phyloP scores from a whole-genome alignment of 2,113 vertebrate species.

The pig (Sus scrofa) region T2T-Sscrofa CM000825.6:69328501-69329000 shows the following conservation, averaged over 20 bases:
- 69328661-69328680: background rate
- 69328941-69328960: conserved; percentile 1
- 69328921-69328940: background rate
- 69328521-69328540: background rate
- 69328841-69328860: background rate
- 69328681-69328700: background rate
- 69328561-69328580: too few relatives aligned
- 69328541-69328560: too few relatives aligned
- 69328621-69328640: too few relatives aligned
- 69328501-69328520: conserved; percentile 20
- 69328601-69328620: too few relatives aligned
- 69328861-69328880: background rate
- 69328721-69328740: background rate
- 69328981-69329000: conserved; percentile 40
- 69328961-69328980: background rate
- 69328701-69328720: background rate
- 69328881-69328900: background rate
- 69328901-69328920: background rate
- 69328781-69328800: background rate
- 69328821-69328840: background rate
- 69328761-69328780: background rate
- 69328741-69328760: background rate
- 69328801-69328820: background rate
- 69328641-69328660: too few relatives aligned
- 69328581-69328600: too few relatives aligned